phyloP scores from a whole-genome alignment of 2,888 invertebrate species.

The Galeruca laticollis region DNA sequence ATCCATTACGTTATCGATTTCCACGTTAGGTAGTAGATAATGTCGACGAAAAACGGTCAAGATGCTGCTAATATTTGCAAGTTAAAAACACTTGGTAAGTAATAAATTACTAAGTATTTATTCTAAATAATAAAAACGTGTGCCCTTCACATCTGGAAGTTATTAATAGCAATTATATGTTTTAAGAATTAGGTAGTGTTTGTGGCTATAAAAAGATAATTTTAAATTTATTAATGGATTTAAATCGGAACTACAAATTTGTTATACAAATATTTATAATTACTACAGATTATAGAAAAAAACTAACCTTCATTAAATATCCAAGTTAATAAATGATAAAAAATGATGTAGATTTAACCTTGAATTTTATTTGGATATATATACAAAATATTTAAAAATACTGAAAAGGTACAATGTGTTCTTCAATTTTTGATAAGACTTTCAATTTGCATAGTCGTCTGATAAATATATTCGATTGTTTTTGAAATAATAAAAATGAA shows the following conservation, averaged over 20 bases:
- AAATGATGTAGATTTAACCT: too few species aligned
- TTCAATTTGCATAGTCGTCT: too few species aligned
- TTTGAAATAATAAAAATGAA: too few species aligned
- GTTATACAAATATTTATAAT: neutral
- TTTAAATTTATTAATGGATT: neutral
- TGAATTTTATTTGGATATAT: too few species aligned
- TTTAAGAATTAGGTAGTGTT: neutral
- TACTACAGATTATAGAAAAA: neutral
- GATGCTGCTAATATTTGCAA: constrained; percentile 49
- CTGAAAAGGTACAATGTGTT: too few species aligned
- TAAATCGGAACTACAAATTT: constrained; percentile 1
- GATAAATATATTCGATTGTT: too few species aligned
- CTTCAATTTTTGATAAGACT: too few species aligned
- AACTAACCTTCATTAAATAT: too few species aligned
- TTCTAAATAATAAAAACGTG: neutral
- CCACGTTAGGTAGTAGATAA: neutral
- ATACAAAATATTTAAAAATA: too few species aligned
- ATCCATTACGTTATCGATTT: constrained; percentile 22
- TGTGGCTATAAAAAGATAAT: neutral
- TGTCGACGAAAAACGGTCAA: constrained; percentile 34
- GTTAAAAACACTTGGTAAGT: constrained; percentile 44
- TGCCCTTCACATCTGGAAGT: too few species aligned
- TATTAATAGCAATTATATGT: too few species aligned
- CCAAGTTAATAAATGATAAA: too few species aligned
- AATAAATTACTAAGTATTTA: neutral